Evolutionary conservation across 2,888 invertebrate species (phyloP), one percentile per base, ranked within the genome.

Genomic region (Hemithea aestivaria): DNA sequence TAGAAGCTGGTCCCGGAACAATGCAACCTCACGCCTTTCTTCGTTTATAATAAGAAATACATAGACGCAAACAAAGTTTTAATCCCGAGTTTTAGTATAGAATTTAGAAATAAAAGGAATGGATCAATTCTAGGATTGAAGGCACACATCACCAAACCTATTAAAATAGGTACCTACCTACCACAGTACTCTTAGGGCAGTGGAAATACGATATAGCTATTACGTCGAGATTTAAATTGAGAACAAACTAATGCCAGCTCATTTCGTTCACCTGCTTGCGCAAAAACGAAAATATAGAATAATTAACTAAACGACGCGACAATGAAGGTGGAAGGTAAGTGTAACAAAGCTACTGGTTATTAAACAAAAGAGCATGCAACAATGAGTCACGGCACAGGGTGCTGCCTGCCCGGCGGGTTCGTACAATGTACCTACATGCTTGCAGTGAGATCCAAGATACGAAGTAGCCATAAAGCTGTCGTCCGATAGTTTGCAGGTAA

Each of bases 381-480:
- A 37, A 36, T 33, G 33, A 28, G 23, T 33, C 44, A 46, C 27
- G 20, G 33, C 27, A 10, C 7, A 8, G 32, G 40, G 49, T 45
- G 45, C 43, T 33, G 48, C 41, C 5, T 16, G 16, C 16, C 16
- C 16, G 16, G 16, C 16, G 16, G 16, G 16, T 4, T 16, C 5
- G 16, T 10, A 11, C 39, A 36, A 27, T 9, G 16, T 27, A 20
- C 27, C n/a, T 28, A 16, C 49, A 25, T 51, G 47, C 31, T 63
- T 63, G 66, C 67, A 70, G 63, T 65, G 56, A 70, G 81, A 82
- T 80, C 71, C 56, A 61, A 64, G 81, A 82, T 82, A 81, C 62
- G 51, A 58, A 46, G 51, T 49, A 56, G 56, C 72, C 71, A 79
- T 81, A 81, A 81, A 81, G 59, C 67, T 77, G 75, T 76, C 74